Percentiles rank a stretch among this genome's conserved stretches.
These are phyloP conservation scores for Epirrita christyi DNA, from an alignment of 2,888 invertebrate species.

Conservation along the genomic window DNA sequence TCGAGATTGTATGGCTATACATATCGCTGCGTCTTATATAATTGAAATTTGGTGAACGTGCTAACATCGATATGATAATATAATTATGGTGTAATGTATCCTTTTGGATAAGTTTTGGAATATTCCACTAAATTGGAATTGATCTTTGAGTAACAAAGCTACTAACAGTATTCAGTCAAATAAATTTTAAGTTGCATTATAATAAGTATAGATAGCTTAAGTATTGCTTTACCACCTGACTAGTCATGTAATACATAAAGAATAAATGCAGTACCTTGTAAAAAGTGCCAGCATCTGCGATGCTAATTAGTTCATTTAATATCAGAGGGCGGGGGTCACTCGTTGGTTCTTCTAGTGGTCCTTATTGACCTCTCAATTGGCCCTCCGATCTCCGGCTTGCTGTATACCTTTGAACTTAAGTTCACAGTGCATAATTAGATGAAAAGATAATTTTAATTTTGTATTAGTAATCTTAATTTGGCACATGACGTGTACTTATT, in stretches of 20 bases:
- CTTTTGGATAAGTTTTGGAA: neutral
- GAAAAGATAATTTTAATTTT: neutral
- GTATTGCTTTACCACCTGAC: slow-evolving; percentile 16
- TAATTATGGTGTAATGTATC: neutral
- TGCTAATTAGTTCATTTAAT: neutral
- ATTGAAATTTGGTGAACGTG: neutral
- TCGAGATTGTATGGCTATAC: neutral
- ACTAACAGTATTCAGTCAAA: slow-evolving; percentile 20
- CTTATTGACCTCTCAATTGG: neutral
- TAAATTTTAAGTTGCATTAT: slow-evolving; percentile 8
- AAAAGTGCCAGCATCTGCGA: neutral
- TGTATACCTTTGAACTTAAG: neutral
- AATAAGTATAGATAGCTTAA: neutral
- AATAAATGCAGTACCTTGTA: neutral
- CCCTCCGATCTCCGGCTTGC: neutral
- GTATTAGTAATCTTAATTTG: neutral
- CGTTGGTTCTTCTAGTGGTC: neutral
- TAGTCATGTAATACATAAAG: slow-evolving; percentile 22
- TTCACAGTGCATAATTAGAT: neutral
- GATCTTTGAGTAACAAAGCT: neutral
- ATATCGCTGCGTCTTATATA: neutral
- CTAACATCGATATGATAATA: too few relatives aligned
- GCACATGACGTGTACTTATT: neutral
- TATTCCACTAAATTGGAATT: neutral
- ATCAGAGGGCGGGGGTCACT: neutral